A percentile compares a stretch with the other conserved stretches of the same genome.
Conservation (phyloP, 2,888 invertebrate species). For the Drosophila infuscata region DNA sequence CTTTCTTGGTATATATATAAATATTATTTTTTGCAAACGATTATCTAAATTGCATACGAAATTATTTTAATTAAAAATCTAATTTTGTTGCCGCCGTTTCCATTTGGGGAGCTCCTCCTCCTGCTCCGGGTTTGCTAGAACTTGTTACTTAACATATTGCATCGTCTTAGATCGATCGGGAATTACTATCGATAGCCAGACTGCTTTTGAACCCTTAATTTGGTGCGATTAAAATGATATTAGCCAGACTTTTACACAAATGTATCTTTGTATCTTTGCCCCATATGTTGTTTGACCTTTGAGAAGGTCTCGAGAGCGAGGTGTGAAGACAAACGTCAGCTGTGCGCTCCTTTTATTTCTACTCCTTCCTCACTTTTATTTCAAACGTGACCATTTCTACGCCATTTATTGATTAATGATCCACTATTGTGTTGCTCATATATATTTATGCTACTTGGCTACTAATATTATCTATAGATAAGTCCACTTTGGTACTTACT, state of each 20-base stretch:
- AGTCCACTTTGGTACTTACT: conserved; percentile 25
- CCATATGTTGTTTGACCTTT: conserved; percentile 68
- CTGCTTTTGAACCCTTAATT: conserved; percentile 70
- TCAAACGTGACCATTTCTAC: conserved; percentile 53
- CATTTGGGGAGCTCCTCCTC: conserved; percentile 22
- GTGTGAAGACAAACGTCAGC: conserved; percentile 80
- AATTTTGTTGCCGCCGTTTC: conserved; percentile 78
- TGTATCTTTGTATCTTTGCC: conserved; percentile 1
- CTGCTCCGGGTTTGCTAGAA: conserved; percentile 19
- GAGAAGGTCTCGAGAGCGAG: conserved; percentile 47
- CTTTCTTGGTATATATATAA: neutral
- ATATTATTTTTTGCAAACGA: conserved; percentile 75
- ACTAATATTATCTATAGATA: neutral
- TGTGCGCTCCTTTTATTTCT: conserved; percentile 32
- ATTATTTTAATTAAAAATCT: conserved; percentile 86
- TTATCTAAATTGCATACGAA: conserved; percentile 86
- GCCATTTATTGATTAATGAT: conserved; percentile 83
- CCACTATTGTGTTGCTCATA: conserved; percentile 54
- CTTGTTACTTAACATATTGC: conserved; percentile 58
- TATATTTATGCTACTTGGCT: conserved; percentile 3
- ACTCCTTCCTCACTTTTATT: neutral
- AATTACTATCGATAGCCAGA: conserved; percentile 37
- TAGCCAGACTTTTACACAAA: conserved; percentile 48
- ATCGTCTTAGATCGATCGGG: conserved; percentile 34
- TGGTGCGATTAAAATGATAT: conserved; percentile 83